Conservation (phyloP, 2,888 invertebrate genomes). For the Hoplodrina blanda region DNA sequence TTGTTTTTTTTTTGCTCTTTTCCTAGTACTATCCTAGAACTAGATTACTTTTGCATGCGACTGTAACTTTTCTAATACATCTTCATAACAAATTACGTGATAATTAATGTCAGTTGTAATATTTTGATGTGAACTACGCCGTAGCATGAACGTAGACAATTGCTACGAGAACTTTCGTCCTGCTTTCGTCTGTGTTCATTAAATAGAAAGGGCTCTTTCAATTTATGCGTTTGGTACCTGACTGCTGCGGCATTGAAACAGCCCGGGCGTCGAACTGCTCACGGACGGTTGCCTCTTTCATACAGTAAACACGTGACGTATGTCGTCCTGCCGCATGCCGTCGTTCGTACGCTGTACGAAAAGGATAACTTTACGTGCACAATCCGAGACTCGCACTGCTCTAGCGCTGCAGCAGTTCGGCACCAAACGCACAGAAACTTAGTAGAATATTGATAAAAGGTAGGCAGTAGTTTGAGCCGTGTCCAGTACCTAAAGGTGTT, state of each 20-base stretch:
- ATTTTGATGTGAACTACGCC: constrained; percentile 33
- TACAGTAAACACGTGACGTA: no score
- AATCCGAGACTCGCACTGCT: no score
- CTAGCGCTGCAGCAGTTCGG: not conserved
- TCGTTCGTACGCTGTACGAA: no score
- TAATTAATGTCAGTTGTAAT: constrained; percentile 1
- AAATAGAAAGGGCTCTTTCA: not conserved
- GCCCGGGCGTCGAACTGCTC: no score
- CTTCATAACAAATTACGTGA: no score
- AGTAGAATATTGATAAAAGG: not conserved
- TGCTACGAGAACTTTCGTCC: constrained; percentile 33
- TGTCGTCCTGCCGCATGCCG: no score
- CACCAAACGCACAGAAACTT: not conserved
- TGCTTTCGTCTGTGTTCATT: not conserved
- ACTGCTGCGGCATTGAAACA: no score
- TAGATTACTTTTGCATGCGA: constrained; percentile 40
- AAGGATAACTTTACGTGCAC: no score
- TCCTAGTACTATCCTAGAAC: constrained; percentile 6
- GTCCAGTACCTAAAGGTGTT: not conserved
- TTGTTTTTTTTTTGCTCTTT: constrained; percentile 29
- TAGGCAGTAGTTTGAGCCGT: not conserved
- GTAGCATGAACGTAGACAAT: constrained; percentile 43
- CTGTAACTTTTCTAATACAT: constrained; percentile 10
- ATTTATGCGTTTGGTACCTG: no score
- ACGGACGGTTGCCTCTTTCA: no score